Base-by-base conservation (phyloP, 2,113 vertebrate species). In the Pholis gunnellus region DNA sequence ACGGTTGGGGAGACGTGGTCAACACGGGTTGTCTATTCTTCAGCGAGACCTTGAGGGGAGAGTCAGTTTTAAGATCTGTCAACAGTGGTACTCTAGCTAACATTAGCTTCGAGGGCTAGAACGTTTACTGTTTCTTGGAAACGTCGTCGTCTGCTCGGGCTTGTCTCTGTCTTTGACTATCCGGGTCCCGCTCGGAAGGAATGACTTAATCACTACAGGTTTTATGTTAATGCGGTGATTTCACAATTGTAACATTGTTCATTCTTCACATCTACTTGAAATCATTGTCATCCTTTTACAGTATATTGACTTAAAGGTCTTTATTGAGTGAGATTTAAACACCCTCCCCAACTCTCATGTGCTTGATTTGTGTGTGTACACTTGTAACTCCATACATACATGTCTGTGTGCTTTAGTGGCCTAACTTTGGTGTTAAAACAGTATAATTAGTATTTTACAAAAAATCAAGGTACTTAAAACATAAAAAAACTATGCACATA, bases 371-470 rank as follows among this genome's bases (percentile, higher is more conserved):
- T 34, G 2, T 17, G 34, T 54, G 6, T 34, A 34, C 1, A n/a
- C 6, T 42, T 6, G 3, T 20, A 5, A 6, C 6, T 74, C 11
- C 57, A 14, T 15, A 14, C 15, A 17, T 2, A 7, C 6, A n/a
- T 22, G 15, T 6, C 9, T 73, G 31, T 76, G 36, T 56, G 61
- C 68, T 57, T 72, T 54, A 31, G 52, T 60, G 38, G 66, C 8
- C 36, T 63, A 18, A 38, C 6, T 8, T 38, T 38, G 36, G 36
- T 38, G 36, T 38, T 38, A 38, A 38, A 9, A 38, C 38, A 38
- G 38, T 38, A 1, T 38, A 8, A 38, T 38, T 38, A 38, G 38
- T 38, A 38, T 38, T 38, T 9, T 9, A 38, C 7, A 38, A 38
- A 8, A 38, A 8, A 38, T 38, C 38, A 38, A 38, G 8, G 9